These are phyloP conservation scores for Galemys pyrenaicus DNA, from an alignment of 2,113 vertebrate genomes.

Conservation along the genomic window DNA sequence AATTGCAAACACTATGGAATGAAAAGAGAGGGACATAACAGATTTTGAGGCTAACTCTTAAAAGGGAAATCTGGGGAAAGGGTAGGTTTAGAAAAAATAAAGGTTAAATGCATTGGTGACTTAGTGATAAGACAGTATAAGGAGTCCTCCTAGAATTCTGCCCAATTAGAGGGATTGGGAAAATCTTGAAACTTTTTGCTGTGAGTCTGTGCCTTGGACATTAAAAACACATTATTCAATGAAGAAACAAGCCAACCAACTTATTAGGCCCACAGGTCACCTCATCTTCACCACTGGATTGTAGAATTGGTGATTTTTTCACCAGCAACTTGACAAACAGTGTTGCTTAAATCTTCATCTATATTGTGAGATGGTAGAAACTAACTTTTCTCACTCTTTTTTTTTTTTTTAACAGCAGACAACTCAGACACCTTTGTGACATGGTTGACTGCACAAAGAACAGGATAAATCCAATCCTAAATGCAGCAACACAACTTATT, in stretches of 20 bases:
- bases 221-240: neutral
- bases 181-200: neutral
- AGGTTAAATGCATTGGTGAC: neutral
- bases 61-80: neutral
- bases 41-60: neutral
- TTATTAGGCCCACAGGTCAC: rapidly evolving
- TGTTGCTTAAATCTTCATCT: neutral
- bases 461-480: neutral
- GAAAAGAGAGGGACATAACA: neutral
- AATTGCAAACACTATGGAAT: neutral
- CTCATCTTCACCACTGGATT: neutral
- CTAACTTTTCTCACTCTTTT: neutral
- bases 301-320: neutral
- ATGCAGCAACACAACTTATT: neutral
- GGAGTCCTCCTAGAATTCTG: neutral
- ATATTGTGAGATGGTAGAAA: neutral
- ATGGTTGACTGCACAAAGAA: neutral
- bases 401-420: neutral
- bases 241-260: neutral
- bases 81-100: neutral
- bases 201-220: neutral
- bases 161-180: neutral
- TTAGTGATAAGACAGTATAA: neutral
- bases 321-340: neutral
- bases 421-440: neutral